phyloP scores from a whole-genome alignment of 2,113 vertebrate genomes.

The Xyrauchen texanus region DNA sequence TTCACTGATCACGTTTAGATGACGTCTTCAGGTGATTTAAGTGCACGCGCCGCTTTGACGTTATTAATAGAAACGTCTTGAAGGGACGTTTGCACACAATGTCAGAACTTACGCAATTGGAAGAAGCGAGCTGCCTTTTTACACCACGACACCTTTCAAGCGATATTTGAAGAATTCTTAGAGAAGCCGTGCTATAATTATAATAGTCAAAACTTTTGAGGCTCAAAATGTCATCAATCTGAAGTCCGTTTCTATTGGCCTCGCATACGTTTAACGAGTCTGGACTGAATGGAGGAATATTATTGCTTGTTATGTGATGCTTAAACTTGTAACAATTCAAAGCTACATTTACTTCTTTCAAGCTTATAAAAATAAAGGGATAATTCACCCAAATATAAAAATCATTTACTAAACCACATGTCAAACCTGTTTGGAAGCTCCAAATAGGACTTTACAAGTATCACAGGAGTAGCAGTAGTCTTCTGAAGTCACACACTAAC shows the following conservation, averaged over 20 bases:
- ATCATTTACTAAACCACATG: not conserved
- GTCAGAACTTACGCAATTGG: too few species aligned
- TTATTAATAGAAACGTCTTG: too few species aligned
- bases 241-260: not conserved
- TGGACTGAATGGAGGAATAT: not conserved
- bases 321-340: conserved; percentile 16
- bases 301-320: conserved; percentile 57
- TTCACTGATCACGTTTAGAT: not conserved
- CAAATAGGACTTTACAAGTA: too few species aligned
- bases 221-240: not conserved
- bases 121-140: too few species aligned
- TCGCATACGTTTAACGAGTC: not conserved
- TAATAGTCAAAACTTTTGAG: too few species aligned
- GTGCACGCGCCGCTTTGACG: too few species aligned
- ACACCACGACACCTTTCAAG: not conserved
- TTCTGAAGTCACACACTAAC: too few species aligned
- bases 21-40: too few species aligned
- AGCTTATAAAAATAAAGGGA: not conserved
- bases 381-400: not conserved
- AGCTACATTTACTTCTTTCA: conserved; percentile 28
- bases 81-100: too few species aligned
- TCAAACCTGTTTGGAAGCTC: not conserved
- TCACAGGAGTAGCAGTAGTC: too few species aligned
- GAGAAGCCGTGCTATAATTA: not conserved
- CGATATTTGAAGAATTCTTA: not conserved